A percentile compares a stretch with the other conserved stretches of the same genome.
These are phyloP conservation scores for Chloroclystis v-ata DNA, from an alignment of 2,888 invertebrate genomes.

Conservation along the genomic window DNA sequence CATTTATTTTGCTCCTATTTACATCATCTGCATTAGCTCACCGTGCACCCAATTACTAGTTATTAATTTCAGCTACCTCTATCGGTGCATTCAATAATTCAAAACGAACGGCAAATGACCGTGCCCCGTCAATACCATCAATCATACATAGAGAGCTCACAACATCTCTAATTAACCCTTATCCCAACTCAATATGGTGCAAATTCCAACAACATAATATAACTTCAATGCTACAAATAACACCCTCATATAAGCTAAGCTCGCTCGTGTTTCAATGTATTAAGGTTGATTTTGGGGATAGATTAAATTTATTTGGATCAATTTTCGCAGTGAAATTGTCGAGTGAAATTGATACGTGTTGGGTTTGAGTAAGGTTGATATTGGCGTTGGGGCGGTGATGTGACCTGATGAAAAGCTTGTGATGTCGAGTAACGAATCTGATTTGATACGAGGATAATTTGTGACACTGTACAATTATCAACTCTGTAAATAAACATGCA, in stretches of 20 bases:
- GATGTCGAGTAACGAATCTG: too few species aligned
- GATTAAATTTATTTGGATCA: not conserved
- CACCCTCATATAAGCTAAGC: not conserved
- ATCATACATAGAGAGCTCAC: constrained; percentile 20
- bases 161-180: constrained; percentile 8
- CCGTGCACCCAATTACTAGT: too few species aligned
- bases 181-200: constrained; percentile 4
- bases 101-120: constrained; percentile 24
- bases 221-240: too few species aligned
- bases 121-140: constrained; percentile 26
- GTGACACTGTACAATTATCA: too few species aligned
- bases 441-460: too few species aligned
- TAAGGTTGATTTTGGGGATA: constrained; percentile 6
- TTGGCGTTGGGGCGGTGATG: too few species aligned
- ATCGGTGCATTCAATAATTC: constrained; percentile 23
- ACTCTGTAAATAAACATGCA: too few species aligned
- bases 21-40: too few species aligned
- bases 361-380: not conserved
- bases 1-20: too few species aligned
- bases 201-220: constrained; percentile 5
- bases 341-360: not conserved
- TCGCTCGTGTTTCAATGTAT: not conserved
- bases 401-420: too few species aligned
- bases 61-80: too few species aligned
- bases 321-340: not conserved